Conservation (phyloP, 2,888 invertebrate genomes). For the Parthenolecanium corni region DNA sequence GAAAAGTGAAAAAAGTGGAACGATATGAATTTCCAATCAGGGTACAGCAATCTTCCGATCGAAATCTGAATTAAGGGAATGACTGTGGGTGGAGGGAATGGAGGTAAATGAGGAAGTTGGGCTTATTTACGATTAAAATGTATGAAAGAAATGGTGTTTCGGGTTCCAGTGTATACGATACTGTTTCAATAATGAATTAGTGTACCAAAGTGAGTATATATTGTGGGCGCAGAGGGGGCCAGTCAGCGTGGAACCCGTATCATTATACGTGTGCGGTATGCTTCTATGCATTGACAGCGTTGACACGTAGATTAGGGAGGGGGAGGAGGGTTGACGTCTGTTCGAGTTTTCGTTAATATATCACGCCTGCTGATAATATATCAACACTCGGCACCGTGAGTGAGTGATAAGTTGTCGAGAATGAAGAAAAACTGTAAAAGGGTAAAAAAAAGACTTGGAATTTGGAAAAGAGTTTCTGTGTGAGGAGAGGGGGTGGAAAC, state of each 20-base stretch:
- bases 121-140: not conserved
- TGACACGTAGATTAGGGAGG: not conserved
- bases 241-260: not conserved
- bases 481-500: too few species aligned
- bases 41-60: not conserved
- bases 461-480: too few species aligned
- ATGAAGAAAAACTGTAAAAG: not conserved
- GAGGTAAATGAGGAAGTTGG: too few species aligned
- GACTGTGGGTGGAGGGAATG: too few species aligned
- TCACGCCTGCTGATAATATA: conserved; percentile 24
- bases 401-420: conserved; percentile 25
- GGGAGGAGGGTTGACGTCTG: not conserved
- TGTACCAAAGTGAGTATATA: conserved; percentile 20
- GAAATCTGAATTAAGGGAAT: too few species aligned
- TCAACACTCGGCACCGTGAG: conserved; percentile 19
- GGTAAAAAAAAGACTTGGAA: too few species aligned
- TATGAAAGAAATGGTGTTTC: not conserved
- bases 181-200: conserved; percentile 24
- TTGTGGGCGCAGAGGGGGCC: not conserved
- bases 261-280: not conserved
- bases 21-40: not conserved
- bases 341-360: conserved; percentile 18
- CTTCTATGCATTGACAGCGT: not conserved
- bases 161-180: too few species aligned
- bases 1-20: not conserved